A percentile compares a stretch with the other conserved stretches of the same genome.
These are phyloP conservation scores for Chrysomallon squamiferum DNA, from an alignment of 1,140 invertebrate species.

Conservation along the genomic window DNA sequence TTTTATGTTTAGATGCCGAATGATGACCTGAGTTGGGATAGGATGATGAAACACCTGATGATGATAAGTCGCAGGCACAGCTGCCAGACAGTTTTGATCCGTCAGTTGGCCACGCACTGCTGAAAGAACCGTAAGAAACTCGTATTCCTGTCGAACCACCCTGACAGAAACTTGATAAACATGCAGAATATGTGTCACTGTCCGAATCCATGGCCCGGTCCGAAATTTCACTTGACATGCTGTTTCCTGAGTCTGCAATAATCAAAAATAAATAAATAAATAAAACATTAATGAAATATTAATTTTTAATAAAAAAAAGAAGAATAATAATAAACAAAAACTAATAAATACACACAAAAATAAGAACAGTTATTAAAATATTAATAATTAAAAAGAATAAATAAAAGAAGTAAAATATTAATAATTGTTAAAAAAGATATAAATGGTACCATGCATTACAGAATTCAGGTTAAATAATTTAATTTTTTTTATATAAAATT, in stretches of 20 bases:
- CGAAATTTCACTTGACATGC: slow-evolving; percentile 20
- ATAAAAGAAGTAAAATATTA: too few species aligned
- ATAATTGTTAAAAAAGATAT: too few species aligned
- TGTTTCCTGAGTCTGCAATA: background rate
- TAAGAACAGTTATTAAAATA: background rate
- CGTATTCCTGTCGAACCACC: slow-evolving; percentile 21
- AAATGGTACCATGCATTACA: too few species aligned
- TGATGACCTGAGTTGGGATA: slow-evolving; percentile 18
- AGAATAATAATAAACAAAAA: too few species aligned
- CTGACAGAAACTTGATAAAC: slow-evolving; percentile 12
- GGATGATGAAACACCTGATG: slow-evolving; percentile 17
- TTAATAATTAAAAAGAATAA: too few species aligned
- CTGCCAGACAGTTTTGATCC: slow-evolving; percentile 17
- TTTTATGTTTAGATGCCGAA: background rate
- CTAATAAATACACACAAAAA: background rate
- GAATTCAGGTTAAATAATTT: too few species aligned
- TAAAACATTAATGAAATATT: too few species aligned
- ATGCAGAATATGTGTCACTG: slow-evolving; percentile 20
- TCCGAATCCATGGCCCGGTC: slow-evolving; percentile 25
- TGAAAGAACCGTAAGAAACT: slow-evolving; percentile 8
- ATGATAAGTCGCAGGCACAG: slow-evolving; percentile 18
- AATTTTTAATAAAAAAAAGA: too few species aligned
- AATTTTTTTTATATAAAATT: too few species aligned
- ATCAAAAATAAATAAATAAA: background rate
- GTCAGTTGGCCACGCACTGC: slow-evolving; percentile 24